Evolutionary conservation across 2,888 invertebrate species (phyloP), one percentile per base, ranked within the genome.

Genomic region (Congeria kusceri): DNA sequence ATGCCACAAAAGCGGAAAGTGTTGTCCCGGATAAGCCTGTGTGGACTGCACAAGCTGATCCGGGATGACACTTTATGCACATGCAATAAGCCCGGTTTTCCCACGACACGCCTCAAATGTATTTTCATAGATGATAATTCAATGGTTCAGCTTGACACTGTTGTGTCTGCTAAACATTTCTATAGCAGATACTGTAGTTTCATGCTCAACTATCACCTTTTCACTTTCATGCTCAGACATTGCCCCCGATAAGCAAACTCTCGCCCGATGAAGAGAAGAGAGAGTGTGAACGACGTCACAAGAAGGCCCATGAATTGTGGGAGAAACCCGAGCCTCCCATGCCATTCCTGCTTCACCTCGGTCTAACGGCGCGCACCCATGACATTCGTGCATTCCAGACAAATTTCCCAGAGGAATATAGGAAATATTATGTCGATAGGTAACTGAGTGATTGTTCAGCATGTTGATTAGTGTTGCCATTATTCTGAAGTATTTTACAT

Each of bases 271-370:
- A 89, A 49, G 84, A 87, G 68, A 81, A 89, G 46, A 71, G 71
- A n/a, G 49, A 77, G 18, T 74, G 78, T 58, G 83, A 80, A 5
- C 71, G 71, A 39, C 73, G 72, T 39, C 76, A 84, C 61, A 82
- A 77, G 65, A 86, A 88, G 46, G 82, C 89, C 18, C 78, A 88
- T 66, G 79, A 80, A 64, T 83, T 91, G 32, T 92, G 92, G 91
- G 87, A 86, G 59, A 89, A 89, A 69, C 93, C 93, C 2, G 77
- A 76, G 18, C 86, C 91, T 27, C 92, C 93, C 0, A 72, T 82
- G n/a, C 91, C 92, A 13, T 92, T 92, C 88, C 79, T 93, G 47
- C 84, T 93, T 5, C 93, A 93, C 81, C 89, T 93, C 25, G 93
- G 92, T 4, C 87, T 93, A 46, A 93, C 93, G 5, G 92, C 92